Evolutionary conservation across 2,888 invertebrate species (phyloP).

Genomic region (Antitype chi): DNA sequence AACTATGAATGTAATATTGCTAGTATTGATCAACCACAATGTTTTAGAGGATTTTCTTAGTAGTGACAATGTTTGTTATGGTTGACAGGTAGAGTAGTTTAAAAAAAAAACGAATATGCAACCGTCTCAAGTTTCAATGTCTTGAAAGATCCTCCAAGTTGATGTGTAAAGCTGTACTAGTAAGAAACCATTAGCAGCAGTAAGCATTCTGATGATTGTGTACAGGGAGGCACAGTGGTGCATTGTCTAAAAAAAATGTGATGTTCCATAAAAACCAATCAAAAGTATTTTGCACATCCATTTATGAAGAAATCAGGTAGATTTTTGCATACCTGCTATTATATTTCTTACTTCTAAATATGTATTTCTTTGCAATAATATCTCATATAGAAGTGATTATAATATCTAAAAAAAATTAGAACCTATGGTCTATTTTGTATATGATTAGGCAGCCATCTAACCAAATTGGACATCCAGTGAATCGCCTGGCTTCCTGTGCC

Average conservation of each 20-base stretch:
- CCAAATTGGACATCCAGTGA: conserved; percentile 7
- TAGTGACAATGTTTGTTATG: background rate
- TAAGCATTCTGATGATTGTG: background rate
- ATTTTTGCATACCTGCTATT: background rate
- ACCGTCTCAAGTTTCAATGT: background rate
- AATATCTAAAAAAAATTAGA: background rate
- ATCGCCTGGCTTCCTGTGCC: background rate
- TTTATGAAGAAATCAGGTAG: background rate
- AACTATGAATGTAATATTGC: background rate
- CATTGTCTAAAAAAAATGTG: background rate
- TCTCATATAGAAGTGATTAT: background rate
- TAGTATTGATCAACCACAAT: background rate
- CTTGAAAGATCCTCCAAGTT: conserved; percentile 1
- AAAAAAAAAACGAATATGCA: background rate
- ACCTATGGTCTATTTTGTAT: conserved; percentile 20
- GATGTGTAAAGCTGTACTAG: conserved; percentile 1
- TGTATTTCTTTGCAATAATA: background rate
- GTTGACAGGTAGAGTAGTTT: conserved; percentile 1
- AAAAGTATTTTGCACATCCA: background rate
- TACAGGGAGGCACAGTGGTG: background rate
- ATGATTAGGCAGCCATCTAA: conserved; percentile 20
- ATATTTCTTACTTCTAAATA: background rate
- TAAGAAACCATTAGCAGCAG: background rate
- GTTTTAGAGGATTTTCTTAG: background rate
- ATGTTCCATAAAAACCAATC: background rate